Conservation (phyloP, 2,113 vertebrate species). For the Saccopteryx leptura region DNA sequence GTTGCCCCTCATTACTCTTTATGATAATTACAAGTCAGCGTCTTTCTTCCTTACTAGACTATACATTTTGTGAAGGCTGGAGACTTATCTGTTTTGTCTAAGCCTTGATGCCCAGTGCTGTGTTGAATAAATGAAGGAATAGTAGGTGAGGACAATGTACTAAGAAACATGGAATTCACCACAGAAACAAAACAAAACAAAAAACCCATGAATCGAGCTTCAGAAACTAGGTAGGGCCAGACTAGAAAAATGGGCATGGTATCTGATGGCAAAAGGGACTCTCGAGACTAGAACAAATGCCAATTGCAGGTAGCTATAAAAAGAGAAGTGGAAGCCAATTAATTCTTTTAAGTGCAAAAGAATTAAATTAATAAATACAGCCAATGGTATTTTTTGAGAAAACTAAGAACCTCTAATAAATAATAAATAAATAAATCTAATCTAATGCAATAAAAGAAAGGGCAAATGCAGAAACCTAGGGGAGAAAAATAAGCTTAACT, state of each 20-base stretch:
- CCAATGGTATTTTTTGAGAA: not conserved
- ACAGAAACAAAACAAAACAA: not conserved
- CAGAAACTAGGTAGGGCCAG: not conserved
- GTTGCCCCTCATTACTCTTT: not conserved
- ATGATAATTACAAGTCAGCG: not conserved
- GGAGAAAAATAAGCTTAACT: not conserved
- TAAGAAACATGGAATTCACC: not conserved
- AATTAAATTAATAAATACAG: not conserved
- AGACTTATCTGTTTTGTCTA: slow-evolving; percentile 3
- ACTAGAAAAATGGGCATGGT: not conserved
- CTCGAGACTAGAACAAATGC: not conserved
- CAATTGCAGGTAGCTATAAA: not conserved
- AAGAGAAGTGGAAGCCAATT: not conserved
- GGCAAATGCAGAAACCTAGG: not conserved
- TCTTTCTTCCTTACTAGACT: not conserved
- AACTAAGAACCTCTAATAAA: not conserved
- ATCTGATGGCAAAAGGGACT: not conserved
- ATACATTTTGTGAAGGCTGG: not conserved
- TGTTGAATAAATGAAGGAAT: not conserved
- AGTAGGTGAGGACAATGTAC: not conserved
- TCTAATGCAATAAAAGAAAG: not conserved
- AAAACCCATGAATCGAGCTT: not conserved
- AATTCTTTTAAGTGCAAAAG: not conserved
- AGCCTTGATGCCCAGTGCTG: not conserved
- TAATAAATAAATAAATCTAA: slow-evolving; percentile 3